Base-by-base conservation (phyloP, 2,113 vertebrate species). In the Isichthys henryi region DNA sequence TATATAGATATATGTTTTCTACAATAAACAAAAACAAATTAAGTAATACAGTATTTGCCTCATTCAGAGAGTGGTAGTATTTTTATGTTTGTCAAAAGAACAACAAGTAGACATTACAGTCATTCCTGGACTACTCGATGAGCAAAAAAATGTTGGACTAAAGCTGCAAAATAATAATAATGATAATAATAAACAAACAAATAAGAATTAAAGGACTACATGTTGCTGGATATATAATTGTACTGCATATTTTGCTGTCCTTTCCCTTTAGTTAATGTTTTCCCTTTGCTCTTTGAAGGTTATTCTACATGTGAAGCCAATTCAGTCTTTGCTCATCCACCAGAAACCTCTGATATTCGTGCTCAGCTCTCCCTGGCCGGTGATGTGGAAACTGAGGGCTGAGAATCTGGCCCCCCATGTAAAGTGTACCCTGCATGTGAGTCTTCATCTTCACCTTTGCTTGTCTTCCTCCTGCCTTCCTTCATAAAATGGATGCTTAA, bases 281-380 rank as follows among this genome's bases (percentile, higher is more conserved):
- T 17, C 7, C 43, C 10, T 45, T 84, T 84, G 35, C 90, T 23
- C 13, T 77, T 90, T 84, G n/a, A 87, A 96, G 96, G 97, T 99
- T 91, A 95, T 95, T 0, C 93, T 99, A 90, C 97, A 99, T 93
- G 94, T 99, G 94, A 97, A 96, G 92, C 98, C 98, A 39, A 98
- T 99, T 94, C 97, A 97, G 70, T 97, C 98, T 0, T 92, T 99
- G 88, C 93, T 95, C 89, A 93, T 96, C 92, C 98, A 99, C 93
- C 95, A 96, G 88, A 99, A 98, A 92, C 96, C 98, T 9, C 92
- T 99, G 89, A 97, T 97, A 91, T 98, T 99, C 87, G 93, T 99
- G 92, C 96, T 99, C 88, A 99, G 96, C 95, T 97, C 97, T 87
- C 97, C 96, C 1, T 94, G 95, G 90, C 96, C 97, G 0, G 90